These are phyloP conservation scores for Athalia rosae DNA, from an alignment of 2,888 invertebrate genomes.

Conservation along the genomic window DNA sequence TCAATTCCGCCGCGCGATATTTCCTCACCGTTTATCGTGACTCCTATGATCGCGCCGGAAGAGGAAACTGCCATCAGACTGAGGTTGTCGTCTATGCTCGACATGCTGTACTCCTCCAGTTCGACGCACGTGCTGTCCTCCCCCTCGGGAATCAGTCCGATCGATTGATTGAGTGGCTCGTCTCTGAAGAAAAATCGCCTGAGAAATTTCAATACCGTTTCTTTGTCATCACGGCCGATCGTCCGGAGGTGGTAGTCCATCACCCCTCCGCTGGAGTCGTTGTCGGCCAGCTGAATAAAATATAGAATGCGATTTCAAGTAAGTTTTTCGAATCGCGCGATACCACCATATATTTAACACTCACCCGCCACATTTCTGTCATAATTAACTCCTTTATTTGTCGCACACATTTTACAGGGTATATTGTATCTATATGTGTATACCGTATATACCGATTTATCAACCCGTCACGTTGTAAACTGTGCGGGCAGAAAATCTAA, in stretches of 20 bases:
- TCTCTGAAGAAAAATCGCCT: constrained; percentile 83
- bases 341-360: no score
- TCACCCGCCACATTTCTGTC: no score
- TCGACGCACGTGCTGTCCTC: constrained; percentile 78
- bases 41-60: constrained; percentile 77
- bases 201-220: constrained; percentile 77
- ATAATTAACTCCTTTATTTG: no score
- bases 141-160: constrained; percentile 78
- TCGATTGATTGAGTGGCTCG: constrained; percentile 81
- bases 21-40: constrained; percentile 75
- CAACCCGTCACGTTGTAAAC: no score
- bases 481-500: no score
- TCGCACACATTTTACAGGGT: no score
- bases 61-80: constrained; percentile 80
- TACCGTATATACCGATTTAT: no score
- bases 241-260: constrained; percentile 73
- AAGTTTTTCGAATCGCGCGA: no score
- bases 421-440: no score
- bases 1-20: constrained; percentile 52
- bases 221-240: constrained; percentile 75
- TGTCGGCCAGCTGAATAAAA: constrained; percentile 64
- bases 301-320: constrained; percentile 48
- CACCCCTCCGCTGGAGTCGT: constrained; percentile 50
- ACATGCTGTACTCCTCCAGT: constrained; percentile 79
- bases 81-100: constrained; percentile 77